A percentile compares a stretch with the other conserved stretches of the same genome.
Evolutionary conservation across 2,113 vertebrate species (phyloP).

Genomic region (Phrynocephalus versicolor): DNA sequence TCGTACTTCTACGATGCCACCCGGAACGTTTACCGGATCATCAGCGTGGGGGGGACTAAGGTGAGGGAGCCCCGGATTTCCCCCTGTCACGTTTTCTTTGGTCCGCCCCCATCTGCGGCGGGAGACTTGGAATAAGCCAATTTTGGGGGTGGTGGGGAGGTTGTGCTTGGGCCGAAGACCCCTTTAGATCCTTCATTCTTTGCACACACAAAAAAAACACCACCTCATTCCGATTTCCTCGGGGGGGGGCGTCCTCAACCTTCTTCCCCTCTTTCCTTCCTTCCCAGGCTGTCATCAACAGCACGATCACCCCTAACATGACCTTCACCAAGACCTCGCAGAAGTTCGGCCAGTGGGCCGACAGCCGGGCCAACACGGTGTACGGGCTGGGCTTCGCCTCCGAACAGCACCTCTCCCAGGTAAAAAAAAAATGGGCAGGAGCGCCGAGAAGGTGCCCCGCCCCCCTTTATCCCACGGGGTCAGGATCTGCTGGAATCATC

Average conservation of each 20-base stretch:
- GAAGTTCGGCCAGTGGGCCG: slow-evolving; percentile 98
- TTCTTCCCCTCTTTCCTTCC: not conserved
- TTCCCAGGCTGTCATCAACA: slow-evolving; percentile 94
- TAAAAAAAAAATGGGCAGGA: slow-evolving; percentile 40
- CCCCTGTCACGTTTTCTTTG: no score
- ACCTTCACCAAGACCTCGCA: slow-evolving; percentile 97
- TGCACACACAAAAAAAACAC: no score
- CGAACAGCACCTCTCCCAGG: slow-evolving; percentile 94
- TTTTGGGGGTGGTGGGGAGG: no score
- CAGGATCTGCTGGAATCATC: no score
- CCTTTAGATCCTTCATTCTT: no score
- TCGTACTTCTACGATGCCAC: slow-evolving; percentile 96
- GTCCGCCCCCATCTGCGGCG: no score
- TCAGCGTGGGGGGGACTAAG: slow-evolving; percentile 96
- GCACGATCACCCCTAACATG: slow-evolving; percentile 96
- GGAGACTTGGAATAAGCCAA: no score
- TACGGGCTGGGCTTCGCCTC: slow-evolving; percentile 95
- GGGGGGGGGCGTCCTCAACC: not conserved
- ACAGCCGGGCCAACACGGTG: slow-evolving; percentile 95
- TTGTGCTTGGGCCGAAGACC: no score
- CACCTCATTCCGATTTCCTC: not conserved
- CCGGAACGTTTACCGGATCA: slow-evolving; percentile 93
- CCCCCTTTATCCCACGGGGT: no score
- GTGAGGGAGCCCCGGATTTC: slow-evolving; percentile 56
- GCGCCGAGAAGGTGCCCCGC: not conserved